Evolutionary conservation across 2,797 vertebrate species (phyloP), one percentile per base, ranked within the genome.

Genomic region (Coregonus sp.): DNA sequence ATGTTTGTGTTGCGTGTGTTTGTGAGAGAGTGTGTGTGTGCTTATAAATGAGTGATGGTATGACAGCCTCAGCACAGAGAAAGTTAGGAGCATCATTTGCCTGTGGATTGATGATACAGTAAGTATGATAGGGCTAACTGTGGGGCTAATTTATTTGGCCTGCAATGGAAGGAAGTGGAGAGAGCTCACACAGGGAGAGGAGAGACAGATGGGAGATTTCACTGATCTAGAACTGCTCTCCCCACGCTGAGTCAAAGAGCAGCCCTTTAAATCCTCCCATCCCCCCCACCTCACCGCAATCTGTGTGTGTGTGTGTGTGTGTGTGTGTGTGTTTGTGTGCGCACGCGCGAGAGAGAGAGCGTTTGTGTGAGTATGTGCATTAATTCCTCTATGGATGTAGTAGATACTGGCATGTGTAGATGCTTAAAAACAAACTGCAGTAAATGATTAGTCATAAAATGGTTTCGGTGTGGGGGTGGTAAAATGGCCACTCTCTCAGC

Each of bases 221-320:
- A 74, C 50, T 73, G 65, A 79, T 76, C 77, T 29, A 37, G 5
- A 35, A 18, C 61, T 16, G 63, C 52, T 9, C 59, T 61, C 59
- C n/a, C 59, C 2, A 61, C n/a, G 1, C 59, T 65, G 52, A 52
- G 69, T 70, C 54, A 75, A 54, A 35, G 51, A 16, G 18, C 72
- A 6, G 9, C 40, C 40, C 37, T 83, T 85, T 85, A 80, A 84
- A 68, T 65, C 16, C 56, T 74, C 80, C 77, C 77, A 18, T 70
- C 50, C 76, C n/a, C 50, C 54, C 52, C 25, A 68, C 76, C 66
- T 56, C 20, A 25, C 68, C 69, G 54, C 75, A 85, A 82, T 82
- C 63, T 6, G 12, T 37, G 5, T 25, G 63, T 65, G 63, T 78
- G 72, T 31, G 6, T 33, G 40, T 47, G 40, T 47, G 40, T 47